phyloP scores from a whole-genome alignment of 2,888 invertebrate species.

The Parnassius glacialis region DNA sequence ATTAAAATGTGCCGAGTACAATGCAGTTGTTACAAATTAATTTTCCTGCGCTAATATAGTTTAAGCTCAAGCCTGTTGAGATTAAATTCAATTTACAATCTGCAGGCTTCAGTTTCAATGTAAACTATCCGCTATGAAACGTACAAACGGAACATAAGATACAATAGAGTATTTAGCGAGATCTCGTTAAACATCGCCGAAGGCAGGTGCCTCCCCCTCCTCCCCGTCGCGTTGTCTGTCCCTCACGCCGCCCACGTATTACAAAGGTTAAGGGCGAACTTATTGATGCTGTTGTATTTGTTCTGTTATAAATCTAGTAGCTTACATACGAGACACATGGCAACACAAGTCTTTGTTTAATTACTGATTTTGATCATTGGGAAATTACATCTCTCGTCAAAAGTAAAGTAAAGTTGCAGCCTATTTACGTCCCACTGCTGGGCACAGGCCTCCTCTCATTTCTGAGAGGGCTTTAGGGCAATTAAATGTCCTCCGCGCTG shows the following conservation, averaged over 20 bases:
- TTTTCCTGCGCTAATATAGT: slow-evolving; percentile 22
- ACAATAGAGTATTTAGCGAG: slow-evolving; percentile 57
- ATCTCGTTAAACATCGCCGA: slow-evolving; percentile 56
- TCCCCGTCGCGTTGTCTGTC: slow-evolving; percentile 8
- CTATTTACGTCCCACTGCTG: no score
- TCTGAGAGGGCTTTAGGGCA: no score
- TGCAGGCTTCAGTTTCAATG: slow-evolving; percentile 35
- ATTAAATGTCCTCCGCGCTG: no score
- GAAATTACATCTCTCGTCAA: neutral
- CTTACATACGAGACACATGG: slow-evolving; percentile 1
- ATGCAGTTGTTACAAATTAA: slow-evolving; percentile 25
- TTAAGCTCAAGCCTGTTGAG: slow-evolving; percentile 17
- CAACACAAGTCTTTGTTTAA: slow-evolving; percentile 7
- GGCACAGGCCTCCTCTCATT: no score
- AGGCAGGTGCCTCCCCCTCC: slow-evolving; percentile 24
- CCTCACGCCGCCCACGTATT: slow-evolving; percentile 43
- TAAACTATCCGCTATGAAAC: slow-evolving; percentile 42
- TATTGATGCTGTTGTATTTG: slow-evolving; percentile 9
- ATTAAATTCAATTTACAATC: slow-evolving; percentile 32
- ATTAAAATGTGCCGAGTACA: slow-evolving; percentile 22
- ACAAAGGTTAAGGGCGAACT: slow-evolving; percentile 63
- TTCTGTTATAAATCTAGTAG: neutral
- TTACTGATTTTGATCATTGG: neutral
- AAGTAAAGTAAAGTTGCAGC: no score
- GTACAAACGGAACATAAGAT: slow-evolving; percentile 52